These are phyloP conservation scores for Aurelia sp. DNA, from an alignment of 30 jellyfish, hydroid and myxozoan genomes.

Conservation along the genomic window DNA sequence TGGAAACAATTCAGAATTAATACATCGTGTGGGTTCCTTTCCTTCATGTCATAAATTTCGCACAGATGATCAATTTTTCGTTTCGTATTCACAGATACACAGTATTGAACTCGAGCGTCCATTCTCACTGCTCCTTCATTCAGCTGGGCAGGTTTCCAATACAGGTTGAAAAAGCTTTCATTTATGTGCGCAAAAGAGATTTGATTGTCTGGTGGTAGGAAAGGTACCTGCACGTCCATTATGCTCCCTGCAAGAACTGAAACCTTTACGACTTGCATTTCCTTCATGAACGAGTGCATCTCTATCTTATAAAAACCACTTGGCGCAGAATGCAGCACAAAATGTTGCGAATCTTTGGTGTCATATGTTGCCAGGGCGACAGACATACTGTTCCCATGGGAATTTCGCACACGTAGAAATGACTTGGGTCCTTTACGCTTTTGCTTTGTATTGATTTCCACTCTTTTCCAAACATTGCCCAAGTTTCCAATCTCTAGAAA, in stretches of 20 bases:
- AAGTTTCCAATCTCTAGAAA: conserved; percentile 22
- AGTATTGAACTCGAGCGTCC: conserved; percentile 13
- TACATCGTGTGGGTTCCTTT: conserved; percentile 30
- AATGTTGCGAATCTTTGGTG: conserved; percentile 35
- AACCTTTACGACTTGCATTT: conserved; percentile 20
- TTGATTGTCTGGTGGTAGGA: conserved; percentile 48
- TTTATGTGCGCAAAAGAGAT: conserved; percentile 44
- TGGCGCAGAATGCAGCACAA: conserved; percentile 54
- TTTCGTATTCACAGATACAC: conserved; percentile 31
- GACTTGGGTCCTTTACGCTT: conserved; percentile 43
- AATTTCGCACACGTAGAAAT: conserved; percentile 34
- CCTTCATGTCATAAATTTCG: conserved; percentile 9
- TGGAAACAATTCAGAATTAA: conserved; percentile 25
- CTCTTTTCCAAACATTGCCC: conserved; percentile 29
- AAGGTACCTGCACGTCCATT: conserved; percentile 31
- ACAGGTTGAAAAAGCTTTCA: conserved; percentile 12
- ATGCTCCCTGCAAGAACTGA: conserved; percentile 41
- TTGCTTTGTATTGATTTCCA: conserved; percentile 32
- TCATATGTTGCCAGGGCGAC: conserved; percentile 57
- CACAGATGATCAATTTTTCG: conserved; percentile 35
- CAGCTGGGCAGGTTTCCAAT: conserved; percentile 46
- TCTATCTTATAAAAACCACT: conserved; percentile 51
- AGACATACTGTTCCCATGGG: conserved; percentile 28
- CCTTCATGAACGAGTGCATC: conserved; percentile 14
- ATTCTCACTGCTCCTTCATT: conserved; percentile 7